phyloP scores from a whole-genome alignment of 2,797 vertebrate genomes.

The Clarias laeviceps region DNA sequence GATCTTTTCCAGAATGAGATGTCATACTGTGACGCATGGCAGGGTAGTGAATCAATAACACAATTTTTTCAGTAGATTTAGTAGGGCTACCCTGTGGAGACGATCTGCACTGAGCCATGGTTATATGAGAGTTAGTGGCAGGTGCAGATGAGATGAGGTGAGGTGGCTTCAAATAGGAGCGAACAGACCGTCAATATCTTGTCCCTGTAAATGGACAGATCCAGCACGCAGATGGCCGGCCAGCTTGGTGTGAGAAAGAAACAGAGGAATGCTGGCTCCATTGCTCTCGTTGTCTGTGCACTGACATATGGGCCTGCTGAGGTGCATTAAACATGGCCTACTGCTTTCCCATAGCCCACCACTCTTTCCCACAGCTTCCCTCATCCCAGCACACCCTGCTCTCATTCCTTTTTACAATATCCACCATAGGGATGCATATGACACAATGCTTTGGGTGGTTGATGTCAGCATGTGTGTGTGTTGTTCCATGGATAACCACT shows the following conservation, averaged over 20 bases:
- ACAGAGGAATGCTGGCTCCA: slow-evolving; percentile 71
- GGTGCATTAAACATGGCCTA: slow-evolving; percentile 70
- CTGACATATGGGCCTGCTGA: slow-evolving; percentile 78
- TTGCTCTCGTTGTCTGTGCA: slow-evolving; percentile 65
- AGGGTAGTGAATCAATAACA: slow-evolving; percentile 23
- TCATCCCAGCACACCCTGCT: slow-evolving; percentile 27
- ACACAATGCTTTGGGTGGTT: slow-evolving; percentile 36
- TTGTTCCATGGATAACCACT: slow-evolving; percentile 25
- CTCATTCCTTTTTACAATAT: slow-evolving; percentile 30
- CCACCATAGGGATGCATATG: slow-evolving; percentile 33
- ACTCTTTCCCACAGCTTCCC: slow-evolving; percentile 48
- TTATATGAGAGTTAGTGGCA: slow-evolving; percentile 31
- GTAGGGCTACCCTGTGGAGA: neutral
- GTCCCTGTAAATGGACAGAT: slow-evolving; percentile 59
- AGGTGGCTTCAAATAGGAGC: slow-evolving; percentile 14
- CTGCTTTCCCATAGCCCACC: slow-evolving; percentile 68
- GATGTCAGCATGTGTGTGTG: slow-evolving; percentile 37
- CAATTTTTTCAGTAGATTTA: slow-evolving; percentile 16
- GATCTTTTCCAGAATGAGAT: slow-evolving; percentile 24
- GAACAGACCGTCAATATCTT: slow-evolving; percentile 17
- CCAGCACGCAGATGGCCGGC: slow-evolving; percentile 74
- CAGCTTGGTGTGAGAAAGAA: slow-evolving; percentile 72
- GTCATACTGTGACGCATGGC: neutral
- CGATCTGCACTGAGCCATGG: slow-evolving; percentile 13
- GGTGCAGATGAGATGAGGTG: slow-evolving; percentile 30